Base-by-base conservation (phyloP, 2,888 invertebrate species). In the Spatulosminthurus flaviceps region DNA sequence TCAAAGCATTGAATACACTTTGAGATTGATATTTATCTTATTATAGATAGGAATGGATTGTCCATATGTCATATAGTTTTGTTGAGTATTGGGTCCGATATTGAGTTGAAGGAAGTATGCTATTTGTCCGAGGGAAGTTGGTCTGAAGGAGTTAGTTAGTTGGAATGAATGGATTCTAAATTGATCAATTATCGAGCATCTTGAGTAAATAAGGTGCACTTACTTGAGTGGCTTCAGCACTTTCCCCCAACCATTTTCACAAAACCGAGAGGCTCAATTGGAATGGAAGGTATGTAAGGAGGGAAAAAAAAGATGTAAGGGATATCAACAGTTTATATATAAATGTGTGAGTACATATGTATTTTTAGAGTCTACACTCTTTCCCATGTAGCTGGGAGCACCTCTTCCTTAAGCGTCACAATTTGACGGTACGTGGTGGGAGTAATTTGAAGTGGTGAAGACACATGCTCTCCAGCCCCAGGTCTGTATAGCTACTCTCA, bases 111-210 rank as follows among this genome's bases (percentile, higher is more conserved):
- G 34, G 5, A 34, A 34, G 9, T 9, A 9, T 34, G 34, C 34
- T 34, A 34, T 34, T 34, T 34, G 34, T 34, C 34, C 9, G 34
- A 34, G 34, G 7, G 7, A 51, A 51, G 16, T n/a, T 13, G 1
- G 51, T 51, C n/a, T 51, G 16, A 51, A 13, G 51, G 16, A 51
- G 51, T 9, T 19, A 51, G n/a, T 51, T 51, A 51, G 51, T 2
- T 51, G 51, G n/a, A 51, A 5, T 51, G n/a, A n/a, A 51, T 51
- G 51, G 51, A 51, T 51, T 51, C 51, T 51, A 51, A 51, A 51
- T 51, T 51, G 51, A 51, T 51, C 51, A 51, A 51, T 51, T 51
- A 51, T 51, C 51, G n/a, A 51, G 51, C 51, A 51, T 51, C 51
- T 51, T 51, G 51, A 51, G 51, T 51, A 51, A 51, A 51, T 51